Evolutionary conservation across 2,113 vertebrate species (phyloP), one percentile per base, ranked within the genome.

Genomic region (Furnarius figulus): DNA sequence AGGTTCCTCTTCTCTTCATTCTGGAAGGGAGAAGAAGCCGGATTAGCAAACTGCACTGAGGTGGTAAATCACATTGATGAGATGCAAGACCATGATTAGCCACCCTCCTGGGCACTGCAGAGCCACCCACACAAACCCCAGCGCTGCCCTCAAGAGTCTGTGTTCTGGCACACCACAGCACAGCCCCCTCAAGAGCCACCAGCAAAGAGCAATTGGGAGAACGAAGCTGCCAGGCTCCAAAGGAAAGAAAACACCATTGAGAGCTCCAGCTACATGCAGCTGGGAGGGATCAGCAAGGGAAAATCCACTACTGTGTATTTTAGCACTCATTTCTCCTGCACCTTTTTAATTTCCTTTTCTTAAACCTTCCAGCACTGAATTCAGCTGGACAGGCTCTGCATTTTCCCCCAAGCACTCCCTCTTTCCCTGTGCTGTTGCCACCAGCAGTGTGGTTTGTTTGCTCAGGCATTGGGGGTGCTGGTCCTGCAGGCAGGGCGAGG

Each of bases 1-100:
- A 99, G 99, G 97, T 95, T 99, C 67, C 99, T 98, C 62, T 99
- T 99, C 91, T 99, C 99, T 96, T 98, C 98, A 74, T 98, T 99
- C 99, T 99, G 97, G 66, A 7, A 68, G 33, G 50, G 59, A 92
- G 39, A 87, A 95, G 30, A 33, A 84, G 12, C 10, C 20, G 19
- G 30, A 14, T 97, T 63, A 96, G 87, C 50, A 50, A 75, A 52
- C 24, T 22, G 33, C 65, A 31, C 33, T 4, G 70, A 70, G 49
- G 40, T 2, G 20, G 27, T 5, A 67, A 75, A 49, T 37, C 44
- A 68, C 31, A 67, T 3, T 24, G 52, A 33, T 1, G 6, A 72
- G 71, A 53, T 24, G 55, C 13, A 15, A 53, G 31, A 17, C 27
- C 56, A n/a, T 46, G 55, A 33, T 19, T 2, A 16, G 25, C 44